These are phyloP conservation scores for Alcedo quadribrachys DNA, from an alignment of 2,797 vertebrate species.

Conservation along the genomic window DNA sequence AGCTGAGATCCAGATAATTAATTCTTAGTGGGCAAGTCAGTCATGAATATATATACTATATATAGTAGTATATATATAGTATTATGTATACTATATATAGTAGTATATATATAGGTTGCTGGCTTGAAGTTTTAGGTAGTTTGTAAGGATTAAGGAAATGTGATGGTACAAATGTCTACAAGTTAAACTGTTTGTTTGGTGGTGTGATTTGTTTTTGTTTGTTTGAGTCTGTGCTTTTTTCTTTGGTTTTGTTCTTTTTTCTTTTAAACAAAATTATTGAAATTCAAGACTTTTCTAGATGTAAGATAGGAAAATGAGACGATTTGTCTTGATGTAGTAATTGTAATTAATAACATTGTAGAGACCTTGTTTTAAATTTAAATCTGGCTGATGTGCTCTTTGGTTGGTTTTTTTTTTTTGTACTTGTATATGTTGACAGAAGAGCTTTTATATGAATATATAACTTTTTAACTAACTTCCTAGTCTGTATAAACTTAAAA, in stretches of 20 bases:
- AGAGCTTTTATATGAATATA: background rate
- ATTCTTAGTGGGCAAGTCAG: background rate
- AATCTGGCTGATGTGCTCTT: background rate
- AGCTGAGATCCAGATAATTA: background rate
- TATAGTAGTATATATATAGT: no score
- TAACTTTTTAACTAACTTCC: background rate
- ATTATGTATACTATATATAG: no score
- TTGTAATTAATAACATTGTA: background rate
- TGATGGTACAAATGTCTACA: background rate
- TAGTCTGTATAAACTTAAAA: background rate
- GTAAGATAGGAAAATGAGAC: background rate
- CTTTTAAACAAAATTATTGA: background rate
- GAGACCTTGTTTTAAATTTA: background rate
- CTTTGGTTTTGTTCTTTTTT: background rate
- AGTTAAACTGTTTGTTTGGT: background rate
- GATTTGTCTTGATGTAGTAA: background rate
- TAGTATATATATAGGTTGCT: background rate
- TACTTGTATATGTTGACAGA: background rate
- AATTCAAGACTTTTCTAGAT: background rate
- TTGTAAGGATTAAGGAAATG: background rate
- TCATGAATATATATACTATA: background rate
- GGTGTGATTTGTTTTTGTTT: background rate
- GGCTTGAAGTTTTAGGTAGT: background rate
- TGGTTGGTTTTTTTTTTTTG: background rate
- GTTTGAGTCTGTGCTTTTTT: no score